These are phyloP conservation scores for Gorsachius magnificus DNA, from an alignment of 2,797 vertebrate species.

Conservation along the genomic window DNA sequence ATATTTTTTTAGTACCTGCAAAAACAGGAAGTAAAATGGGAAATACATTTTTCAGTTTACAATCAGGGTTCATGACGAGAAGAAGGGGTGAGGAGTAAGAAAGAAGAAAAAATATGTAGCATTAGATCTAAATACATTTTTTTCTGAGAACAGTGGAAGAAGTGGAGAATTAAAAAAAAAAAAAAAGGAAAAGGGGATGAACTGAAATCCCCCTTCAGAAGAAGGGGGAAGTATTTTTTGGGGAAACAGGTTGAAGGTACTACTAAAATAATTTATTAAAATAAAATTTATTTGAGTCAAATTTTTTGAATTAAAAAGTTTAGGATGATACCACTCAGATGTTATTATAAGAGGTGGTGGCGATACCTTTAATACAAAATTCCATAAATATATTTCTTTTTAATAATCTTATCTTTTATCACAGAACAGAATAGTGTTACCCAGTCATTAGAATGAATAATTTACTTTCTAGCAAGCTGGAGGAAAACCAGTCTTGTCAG, in stretches of 20 bases:
- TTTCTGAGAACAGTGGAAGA: not conserved
- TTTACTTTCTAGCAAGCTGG: not conserved
- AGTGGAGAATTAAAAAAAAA: not conserved
- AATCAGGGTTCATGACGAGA: not conserved
- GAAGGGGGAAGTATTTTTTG: not conserved
- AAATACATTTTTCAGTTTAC: not conserved
- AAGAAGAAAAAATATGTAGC: not conserved
- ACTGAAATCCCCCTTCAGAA: not conserved
- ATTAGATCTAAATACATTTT: not conserved
- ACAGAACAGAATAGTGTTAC: not conserved
- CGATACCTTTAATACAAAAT: not conserved
- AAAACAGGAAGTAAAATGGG: not conserved
- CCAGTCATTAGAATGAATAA: not conserved
- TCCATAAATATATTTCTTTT: not conserved
- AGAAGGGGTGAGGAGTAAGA: not conserved
- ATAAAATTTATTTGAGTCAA: not conserved
- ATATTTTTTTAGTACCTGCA: not conserved
- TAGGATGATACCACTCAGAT: not conserved
- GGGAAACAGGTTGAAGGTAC: not conserved
- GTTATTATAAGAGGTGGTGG: not conserved
- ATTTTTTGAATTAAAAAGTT: not conserved
- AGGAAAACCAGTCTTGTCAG: not conserved
- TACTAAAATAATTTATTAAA: not conserved
- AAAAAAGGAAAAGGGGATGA: not conserved
- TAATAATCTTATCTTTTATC: not conserved